Evolutionary conservation across 2,113 vertebrate species (phyloP), one percentile per base, ranked within the genome.

Genomic region (Aegithalos caudatus): DNA sequence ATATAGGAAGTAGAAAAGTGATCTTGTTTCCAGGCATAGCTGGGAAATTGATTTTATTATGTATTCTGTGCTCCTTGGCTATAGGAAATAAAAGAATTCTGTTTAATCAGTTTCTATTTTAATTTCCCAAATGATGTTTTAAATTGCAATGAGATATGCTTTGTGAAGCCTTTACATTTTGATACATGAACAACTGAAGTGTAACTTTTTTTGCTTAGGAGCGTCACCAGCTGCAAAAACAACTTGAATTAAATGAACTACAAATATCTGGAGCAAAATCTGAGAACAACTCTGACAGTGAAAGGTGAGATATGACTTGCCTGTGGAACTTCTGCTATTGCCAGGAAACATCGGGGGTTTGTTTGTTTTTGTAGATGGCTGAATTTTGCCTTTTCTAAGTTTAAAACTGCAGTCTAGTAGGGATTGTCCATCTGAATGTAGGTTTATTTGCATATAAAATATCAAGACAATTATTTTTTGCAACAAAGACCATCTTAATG

Each of bases 181-280:
- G 27, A 50, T 45, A 47, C 8, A 18, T 9, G 9, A 40, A 82
- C 24, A 90, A 90, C 28, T 95, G 85, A 94, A 87, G 22, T 61
- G 76, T 69, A 60, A 53, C 16, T 45, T 78, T 71, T 90, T 67
- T 94, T 70, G 54, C 91, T 96, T 95, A 99, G 99, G 99, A 99
- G 90, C 99, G 99, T 84, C 97, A 97, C 70, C 98, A 99, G 21
- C 97, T 99, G 53, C 97, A 98, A 28, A 97, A 97, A 53, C 99
- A 99, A 74, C 98, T 99, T 23, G 97, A 98, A 88, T 98, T 99
- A 51, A 98, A 98, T 79, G 99, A 99, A 95, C 96, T 98, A 29
- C 98, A 98, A 45, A 97, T 99, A 84, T 94, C 99, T 19, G 98
- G 97, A 94, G 97, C 97, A 66, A 96, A 96, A 29, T 98, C 98